A percentile compares a stretch with the other conserved stretches of the same genome.
Conservation (phyloP, 1,140 invertebrate species). For the Zaprionus inermis region DNA sequence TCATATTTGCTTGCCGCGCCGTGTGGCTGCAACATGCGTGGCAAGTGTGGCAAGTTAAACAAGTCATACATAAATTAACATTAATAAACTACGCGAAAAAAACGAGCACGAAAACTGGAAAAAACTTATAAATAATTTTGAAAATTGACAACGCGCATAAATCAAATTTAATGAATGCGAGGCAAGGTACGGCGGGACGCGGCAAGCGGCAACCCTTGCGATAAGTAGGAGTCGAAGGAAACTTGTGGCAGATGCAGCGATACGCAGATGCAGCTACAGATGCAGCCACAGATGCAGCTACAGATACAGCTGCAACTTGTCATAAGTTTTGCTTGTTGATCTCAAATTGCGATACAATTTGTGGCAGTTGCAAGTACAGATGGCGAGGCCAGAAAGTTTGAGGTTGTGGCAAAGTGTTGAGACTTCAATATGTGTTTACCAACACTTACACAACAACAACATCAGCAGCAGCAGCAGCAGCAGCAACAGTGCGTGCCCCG, state of each 20-base stretch:
- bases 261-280: constrained; percentile 1
- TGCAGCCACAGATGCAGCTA: constrained; percentile 22
- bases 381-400: constrained; percentile 54
- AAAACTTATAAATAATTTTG: constrained; percentile 70
- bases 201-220: constrained; percentile 16
- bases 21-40: constrained; percentile 57
- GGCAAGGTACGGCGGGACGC: background rate
- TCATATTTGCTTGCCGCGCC: constrained; percentile 30
- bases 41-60: constrained; percentile 65
- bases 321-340: constrained; percentile 45
- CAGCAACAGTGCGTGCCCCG: constrained; percentile 44
- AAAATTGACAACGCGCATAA: constrained; percentile 54
- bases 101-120: background rate
- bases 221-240: background rate
- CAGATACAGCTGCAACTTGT: constrained; percentile 22
- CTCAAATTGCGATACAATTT: constrained; percentile 41
- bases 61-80: constrained; percentile 76
- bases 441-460: constrained; percentile 55
- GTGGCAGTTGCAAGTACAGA: constrained; percentile 18
- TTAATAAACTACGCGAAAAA: constrained; percentile 68
- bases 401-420: constrained; percentile 61
- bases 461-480: constrained; percentile 11
- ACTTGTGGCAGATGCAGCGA: background rate
- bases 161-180: constrained; percentile 68
- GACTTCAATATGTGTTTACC: constrained; percentile 66